phyloP scores from a whole-genome alignment of 2,113 vertebrate species.

The Paradoxurus hermaphroditus region DNA sequence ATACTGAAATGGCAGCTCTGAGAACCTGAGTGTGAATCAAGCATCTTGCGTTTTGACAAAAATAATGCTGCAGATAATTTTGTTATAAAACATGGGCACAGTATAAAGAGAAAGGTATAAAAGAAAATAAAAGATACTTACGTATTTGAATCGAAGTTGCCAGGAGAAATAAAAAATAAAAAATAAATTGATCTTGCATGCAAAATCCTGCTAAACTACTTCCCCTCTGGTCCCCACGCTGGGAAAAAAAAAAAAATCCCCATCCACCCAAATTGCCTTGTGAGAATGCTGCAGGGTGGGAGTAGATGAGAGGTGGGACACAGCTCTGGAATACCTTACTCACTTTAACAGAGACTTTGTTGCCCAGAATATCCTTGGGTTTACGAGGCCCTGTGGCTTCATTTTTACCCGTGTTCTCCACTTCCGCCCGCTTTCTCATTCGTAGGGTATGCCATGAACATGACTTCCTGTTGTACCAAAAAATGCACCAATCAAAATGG shows the following conservation, averaged over 20 bases:
- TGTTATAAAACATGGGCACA: constrained; percentile 61
- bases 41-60: constrained; percentile 68
- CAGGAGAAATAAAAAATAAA: constrained; percentile 82
- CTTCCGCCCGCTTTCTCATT: constrained; percentile 96
- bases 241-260: constrained; percentile 61
- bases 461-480: constrained; percentile 99
- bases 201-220: constrained; percentile 82
- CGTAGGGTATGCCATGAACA: constrained; percentile 99
- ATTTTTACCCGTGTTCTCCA: constrained; percentile 92
- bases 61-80: constrained; percentile 42
- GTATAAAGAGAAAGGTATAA: constrained; percentile 37
- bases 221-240: constrained; percentile 60
- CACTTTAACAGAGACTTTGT: constrained; percentile 96
- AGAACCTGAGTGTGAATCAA: constrained; percentile 35
- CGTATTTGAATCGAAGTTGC: constrained; percentile 79
- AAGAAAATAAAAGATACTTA: constrained; percentile 78
- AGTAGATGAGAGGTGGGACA: constrained; percentile 81
- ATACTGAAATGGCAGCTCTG: background rate
- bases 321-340: constrained; percentile 89
- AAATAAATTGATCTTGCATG: constrained; percentile 85
- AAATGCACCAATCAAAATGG: constrained; percentile 90
- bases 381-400: constrained; percentile 94
- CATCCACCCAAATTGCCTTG: constrained; percentile 76
- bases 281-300: constrained; percentile 78
- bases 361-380: constrained; percentile 94